Evolutionary conservation across 2,113 vertebrate genomes (phyloP), one percentile per base, ranked within the genome.

Genomic region (Microtus oregoni): DNA sequence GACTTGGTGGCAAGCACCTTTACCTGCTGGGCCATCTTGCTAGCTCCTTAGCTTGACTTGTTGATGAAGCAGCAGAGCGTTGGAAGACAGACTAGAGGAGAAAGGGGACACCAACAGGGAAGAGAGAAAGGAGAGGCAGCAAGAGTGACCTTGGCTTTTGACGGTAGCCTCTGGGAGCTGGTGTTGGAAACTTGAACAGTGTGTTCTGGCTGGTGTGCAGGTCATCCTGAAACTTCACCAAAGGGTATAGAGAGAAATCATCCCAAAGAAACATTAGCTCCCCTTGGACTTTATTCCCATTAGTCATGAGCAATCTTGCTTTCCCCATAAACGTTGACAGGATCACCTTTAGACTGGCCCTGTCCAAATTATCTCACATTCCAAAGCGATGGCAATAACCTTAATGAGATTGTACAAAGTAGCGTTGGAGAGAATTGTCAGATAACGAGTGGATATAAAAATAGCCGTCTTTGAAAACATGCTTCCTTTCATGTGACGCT

Each of bases 221-320:
- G 68, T 14, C 44, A 1, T 10, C 32, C 32, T 35, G 13, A 87
- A 78, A 87, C 52, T 44, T 63, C 63, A n/a, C 9, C 11, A 22
- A 32, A 32, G 47, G 68, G 32, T 58, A 73, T 75, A 72, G 35
- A 50, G 19, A 30, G 50, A 89, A 89, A 88, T 55, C 44, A 89
- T 78, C 65, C 79, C 38, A 58, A 35, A 4, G 61, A 86, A 94
- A 83, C 24, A 92, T 73, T 8, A 41, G 38, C 82, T 76, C 86
- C 73, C 81, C 92, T 90, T 52, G 41, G 44, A 79, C 20, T 38
- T 67, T 90, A 75, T 90, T 87, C 91, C 63, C 63, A 85, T 88
- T 87, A 55, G 79, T 90, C n/a, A 67, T 72, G 89, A 79, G 79
- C 77, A 87, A 85, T 85, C 93, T 79, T 90, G 92, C 50, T 94